Percentiles rank a stretch among this genome's conserved stretches.
Conservation (phyloP, 2,113 vertebrate genomes). For the Panthera uncia region DNA sequence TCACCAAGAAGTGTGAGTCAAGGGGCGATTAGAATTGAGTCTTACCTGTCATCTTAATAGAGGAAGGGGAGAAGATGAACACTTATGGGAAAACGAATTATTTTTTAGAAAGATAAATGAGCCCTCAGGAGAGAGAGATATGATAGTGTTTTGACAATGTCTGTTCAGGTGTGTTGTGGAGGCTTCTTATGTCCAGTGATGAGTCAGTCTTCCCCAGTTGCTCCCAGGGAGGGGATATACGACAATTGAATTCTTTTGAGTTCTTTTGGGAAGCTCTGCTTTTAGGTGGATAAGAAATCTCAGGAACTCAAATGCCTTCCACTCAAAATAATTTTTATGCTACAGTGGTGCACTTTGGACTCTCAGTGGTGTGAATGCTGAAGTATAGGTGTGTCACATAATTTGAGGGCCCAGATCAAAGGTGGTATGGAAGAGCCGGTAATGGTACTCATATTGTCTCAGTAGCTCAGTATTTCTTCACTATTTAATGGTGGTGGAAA, state of each 20-base stretch:
- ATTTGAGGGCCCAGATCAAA: slow-evolving; percentile 22
- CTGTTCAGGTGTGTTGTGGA: neutral
- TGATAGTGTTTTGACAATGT: neutral
- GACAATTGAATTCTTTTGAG: neutral
- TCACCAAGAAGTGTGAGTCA: neutral
- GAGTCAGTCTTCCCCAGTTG: neutral
- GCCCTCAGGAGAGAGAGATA: neutral
- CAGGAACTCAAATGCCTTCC: neutral
- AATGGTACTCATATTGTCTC: neutral
- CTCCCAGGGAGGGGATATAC: neutral
- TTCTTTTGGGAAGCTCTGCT: neutral
- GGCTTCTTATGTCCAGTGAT: neutral
- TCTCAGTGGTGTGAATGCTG: neutral
- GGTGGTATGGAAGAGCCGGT: neutral
- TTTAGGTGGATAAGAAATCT: neutral
- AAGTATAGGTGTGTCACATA: slow-evolving; percentile 18
- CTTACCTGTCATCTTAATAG: neutral
- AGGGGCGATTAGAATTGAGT: neutral
- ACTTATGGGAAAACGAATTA: neutral
- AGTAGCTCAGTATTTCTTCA: slow-evolving; percentile 10
- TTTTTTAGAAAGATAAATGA: neutral
- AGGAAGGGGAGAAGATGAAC: neutral
- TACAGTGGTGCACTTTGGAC: neutral
- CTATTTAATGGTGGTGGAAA: neutral
- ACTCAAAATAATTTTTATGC: slow-evolving; percentile 30